Percentiles rank a stretch among this genome's conserved stretches.
Conservation (phyloP, 1,140 invertebrate genomes). For the Phthorimaea operculella region DNA sequence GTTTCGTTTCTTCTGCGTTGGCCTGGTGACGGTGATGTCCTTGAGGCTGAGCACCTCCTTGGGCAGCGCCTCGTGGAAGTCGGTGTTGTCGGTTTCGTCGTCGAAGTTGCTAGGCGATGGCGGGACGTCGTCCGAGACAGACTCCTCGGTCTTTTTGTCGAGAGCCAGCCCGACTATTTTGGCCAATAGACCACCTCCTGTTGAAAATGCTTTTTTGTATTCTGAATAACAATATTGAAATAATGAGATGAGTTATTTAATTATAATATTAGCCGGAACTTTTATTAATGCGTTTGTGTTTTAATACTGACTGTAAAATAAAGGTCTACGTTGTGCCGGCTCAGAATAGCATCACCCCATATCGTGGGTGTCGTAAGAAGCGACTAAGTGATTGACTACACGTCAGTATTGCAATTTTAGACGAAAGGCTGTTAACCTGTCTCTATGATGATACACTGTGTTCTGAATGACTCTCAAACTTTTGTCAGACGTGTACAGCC, state of each 20-base stretch:
- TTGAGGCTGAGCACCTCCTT: slow-evolving; percentile 67
- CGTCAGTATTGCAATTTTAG: not conserved
- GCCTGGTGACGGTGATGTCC: slow-evolving; percentile 45
- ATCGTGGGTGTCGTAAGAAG: too few species aligned
- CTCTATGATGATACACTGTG: too few species aligned
- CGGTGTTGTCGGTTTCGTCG: slow-evolving; percentile 74
- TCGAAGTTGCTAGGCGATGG: slow-evolving; percentile 50
- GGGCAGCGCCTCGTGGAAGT: slow-evolving; percentile 74
- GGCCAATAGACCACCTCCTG: slow-evolving; percentile 66
- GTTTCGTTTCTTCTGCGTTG: slow-evolving; percentile 27
- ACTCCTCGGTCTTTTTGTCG: slow-evolving; percentile 65
- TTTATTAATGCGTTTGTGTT: too few species aligned
- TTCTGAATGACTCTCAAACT: too few species aligned
- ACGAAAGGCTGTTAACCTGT: too few species aligned
- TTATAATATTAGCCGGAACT: too few species aligned
- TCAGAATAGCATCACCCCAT: too few species aligned
- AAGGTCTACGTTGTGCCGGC: too few species aligned
- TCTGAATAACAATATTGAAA: not conserved
- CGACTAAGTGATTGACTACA: too few species aligned
- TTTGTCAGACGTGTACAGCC: too few species aligned
- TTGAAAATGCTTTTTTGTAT: not conserved
- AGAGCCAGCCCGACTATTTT: slow-evolving; percentile 73
- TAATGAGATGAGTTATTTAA: too few species aligned
- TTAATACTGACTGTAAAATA: too few species aligned
- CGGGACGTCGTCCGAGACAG: slow-evolving; percentile 26